Evolutionary conservation across 2,113 vertebrate species (phyloP), one percentile per base, ranked within the genome.

Genomic region (Scortum barcoo): DNA sequence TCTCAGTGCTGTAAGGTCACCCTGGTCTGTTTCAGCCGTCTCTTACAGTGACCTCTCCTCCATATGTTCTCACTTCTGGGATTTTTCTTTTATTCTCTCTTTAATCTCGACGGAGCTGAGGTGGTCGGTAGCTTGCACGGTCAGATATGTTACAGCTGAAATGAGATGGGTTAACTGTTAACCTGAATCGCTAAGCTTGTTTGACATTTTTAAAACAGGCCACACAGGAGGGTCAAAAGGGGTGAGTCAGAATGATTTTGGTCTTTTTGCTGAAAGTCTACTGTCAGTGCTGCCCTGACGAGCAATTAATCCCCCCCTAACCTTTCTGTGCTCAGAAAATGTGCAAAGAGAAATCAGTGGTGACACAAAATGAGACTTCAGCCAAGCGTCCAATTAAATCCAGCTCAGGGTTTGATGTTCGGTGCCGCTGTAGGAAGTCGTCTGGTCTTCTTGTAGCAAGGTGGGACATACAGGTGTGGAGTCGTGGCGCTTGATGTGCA

Each of bases 1-100:
- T 42, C 53, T 50, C 48, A 53, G 67, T 60, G 12, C 12, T 36
- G 3, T 53, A 4, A 85, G 82, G 82, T 87, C 72, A 75, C 9
- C 30, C 48, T 14, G 63, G 30, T 70, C 85, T 2, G 54, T 63
- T 33, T 13, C 19, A 33, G 10, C 28, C 12, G 7, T 60, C 73
- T 46, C n/a, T 20, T 5, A 0, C 44, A 22, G 8, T 38, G 62
- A 80, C 56, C 54, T 76, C 9, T 2, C 14, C 19, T 50, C 42
- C 26, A 4, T 28, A 3, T n/a, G n/a, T 28, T n/a, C 22, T 70
- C 17, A 51, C 40, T 19, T 78, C 1, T 22, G 28, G 3, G 28
- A 17, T 42, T 24, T 44, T 56, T 51, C 3, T 61, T 24, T 26
- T 42, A 7, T 40, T 56, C 28, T 16, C 7, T 44, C 14, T 30